Base-by-base conservation (phyloP, 1,140 invertebrate species). In the Bombyx mandarina region DNA sequence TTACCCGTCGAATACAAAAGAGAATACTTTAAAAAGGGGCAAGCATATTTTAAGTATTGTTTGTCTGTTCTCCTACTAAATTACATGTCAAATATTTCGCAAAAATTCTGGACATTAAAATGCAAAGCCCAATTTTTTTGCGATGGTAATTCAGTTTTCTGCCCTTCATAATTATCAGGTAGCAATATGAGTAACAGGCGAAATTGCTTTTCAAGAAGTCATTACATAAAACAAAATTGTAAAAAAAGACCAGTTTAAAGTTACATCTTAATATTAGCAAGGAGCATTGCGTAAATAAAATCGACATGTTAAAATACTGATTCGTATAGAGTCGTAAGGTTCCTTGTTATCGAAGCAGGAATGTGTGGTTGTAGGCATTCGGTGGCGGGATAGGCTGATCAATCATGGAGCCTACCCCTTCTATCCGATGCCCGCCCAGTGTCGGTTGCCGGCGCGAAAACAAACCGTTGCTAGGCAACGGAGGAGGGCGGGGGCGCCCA, bases 401-500 rank as follows among this genome's bases (percentile, higher is more conserved):
- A 86, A 86, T 86, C 83, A 86, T 77, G 77, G 72, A 79, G 73
- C 73, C 79, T 81, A 86, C 81, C 83, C 81, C 79, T 84, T 84
- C 78, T 82, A 80, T 68, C 43, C 53, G 44, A 54, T 54, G 45
- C 54, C 83, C 81, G 78, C 83, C 80, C 79, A 67, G 69, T 67
- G 74, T 67, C 73, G 70, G 69, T 63, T 66, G 71, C 63, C 69
- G 60, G 69, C 71, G 75, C 71, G 79, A 86, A 83, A 84, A 86
- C 82, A 86, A 86, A 75, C 81, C 74, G 81, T 86, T 82, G 78
- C 81, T 60, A 46, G 67, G 81, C 79, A 76, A 84, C 81, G 69
- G 53, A 18, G 54, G 60, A 67, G 66, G 81, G 71, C 65, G 70
- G 76, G 71, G 67, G 71, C 75, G 62, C 77, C 70, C 73, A 75